phyloP scores from a whole-genome alignment of 2,888 invertebrate genomes.

The Plebejus melissa region DNA sequence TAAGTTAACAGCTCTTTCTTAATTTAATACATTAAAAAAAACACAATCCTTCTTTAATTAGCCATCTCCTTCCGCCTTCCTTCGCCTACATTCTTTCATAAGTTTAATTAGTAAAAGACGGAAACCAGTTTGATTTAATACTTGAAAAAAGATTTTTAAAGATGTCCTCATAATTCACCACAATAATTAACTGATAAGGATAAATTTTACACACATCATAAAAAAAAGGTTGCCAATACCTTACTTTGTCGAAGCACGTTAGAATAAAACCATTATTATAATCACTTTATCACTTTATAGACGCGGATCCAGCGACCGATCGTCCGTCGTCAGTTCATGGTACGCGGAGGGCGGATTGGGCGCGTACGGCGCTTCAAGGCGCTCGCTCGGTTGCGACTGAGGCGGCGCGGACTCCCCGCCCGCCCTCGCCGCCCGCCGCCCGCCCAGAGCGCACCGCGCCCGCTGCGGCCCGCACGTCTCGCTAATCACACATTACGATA shows the following conservation, averaged over 20 bases:
- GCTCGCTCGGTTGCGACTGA: constrained; percentile 34
- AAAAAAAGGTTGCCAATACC: constrained; percentile 22
- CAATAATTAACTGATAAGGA: background rate
- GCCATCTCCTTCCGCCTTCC: background rate
- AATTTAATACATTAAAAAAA: background rate
- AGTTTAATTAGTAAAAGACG: no score
- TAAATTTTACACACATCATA: background rate
- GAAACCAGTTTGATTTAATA: background rate
- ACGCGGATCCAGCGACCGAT: constrained; percentile 17
- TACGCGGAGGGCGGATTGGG: constrained; percentile 30
- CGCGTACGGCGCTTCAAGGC: constrained; percentile 34
- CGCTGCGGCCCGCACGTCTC: constrained; percentile 23
- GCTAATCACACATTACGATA: constrained; percentile 26
- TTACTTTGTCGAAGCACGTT: constrained; percentile 26
- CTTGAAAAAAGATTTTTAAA: background rate
- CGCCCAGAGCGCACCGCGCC: constrained; percentile 31
- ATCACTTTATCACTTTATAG: constrained; percentile 31
- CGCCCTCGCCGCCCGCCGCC: constrained; percentile 28
- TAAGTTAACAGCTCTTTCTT: background rate
- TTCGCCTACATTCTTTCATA: background rate
- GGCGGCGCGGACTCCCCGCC: constrained; percentile 32
- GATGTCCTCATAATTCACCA: background rate
- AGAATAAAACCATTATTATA: constrained; percentile 32
- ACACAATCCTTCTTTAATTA: background rate
- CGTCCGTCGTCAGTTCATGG: constrained; percentile 33